These are phyloP conservation scores for Ischnus inquisitorius DNA, from an alignment of 2,888 invertebrate species.

Conservation along the genomic window DNA sequence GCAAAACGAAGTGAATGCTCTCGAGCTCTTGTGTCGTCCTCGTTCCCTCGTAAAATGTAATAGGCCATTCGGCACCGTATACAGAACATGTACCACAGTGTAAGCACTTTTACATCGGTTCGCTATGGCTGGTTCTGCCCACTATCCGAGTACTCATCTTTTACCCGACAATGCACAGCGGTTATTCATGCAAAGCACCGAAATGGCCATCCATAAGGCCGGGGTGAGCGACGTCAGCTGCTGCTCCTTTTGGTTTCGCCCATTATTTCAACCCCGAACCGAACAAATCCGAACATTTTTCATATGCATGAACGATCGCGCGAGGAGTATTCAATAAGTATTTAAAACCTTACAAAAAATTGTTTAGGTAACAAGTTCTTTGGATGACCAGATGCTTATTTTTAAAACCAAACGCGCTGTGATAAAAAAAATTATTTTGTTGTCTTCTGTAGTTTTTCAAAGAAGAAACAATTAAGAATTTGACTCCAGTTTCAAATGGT, in stretches of 20 bases:
- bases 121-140: not conserved
- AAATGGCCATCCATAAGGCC: slow-evolving; percentile 58
- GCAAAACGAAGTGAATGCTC: slow-evolving; percentile 54
- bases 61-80: slow-evolving; percentile 20
- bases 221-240: slow-evolving; percentile 38
- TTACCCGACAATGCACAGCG: slow-evolving; percentile 61
- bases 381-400: no score
- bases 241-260: slow-evolving; percentile 37
- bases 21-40: slow-evolving; percentile 39
- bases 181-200: slow-evolving; percentile 59
- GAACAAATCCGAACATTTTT: slow-evolving; percentile 41
- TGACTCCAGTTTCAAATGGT: no score
- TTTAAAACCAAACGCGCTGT: no score
- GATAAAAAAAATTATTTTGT: no score
- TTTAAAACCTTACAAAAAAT: no score
- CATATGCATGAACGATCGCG: slow-evolving; percentile 47
- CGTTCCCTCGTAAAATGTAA: slow-evolving; percentile 50
- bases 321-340: no score
- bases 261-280: slow-evolving; percentile 11
- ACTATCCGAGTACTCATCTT: slow-evolving; percentile 66
- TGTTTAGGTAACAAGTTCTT: no score
- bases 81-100: slow-evolving; percentile 32
- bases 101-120: slow-evolving; percentile 18
- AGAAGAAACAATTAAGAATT: no score
- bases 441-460: no score